phyloP scores from a whole-genome alignment of 2,113 vertebrate genomes.

The Acanthochromis polyacanthus region DNA sequence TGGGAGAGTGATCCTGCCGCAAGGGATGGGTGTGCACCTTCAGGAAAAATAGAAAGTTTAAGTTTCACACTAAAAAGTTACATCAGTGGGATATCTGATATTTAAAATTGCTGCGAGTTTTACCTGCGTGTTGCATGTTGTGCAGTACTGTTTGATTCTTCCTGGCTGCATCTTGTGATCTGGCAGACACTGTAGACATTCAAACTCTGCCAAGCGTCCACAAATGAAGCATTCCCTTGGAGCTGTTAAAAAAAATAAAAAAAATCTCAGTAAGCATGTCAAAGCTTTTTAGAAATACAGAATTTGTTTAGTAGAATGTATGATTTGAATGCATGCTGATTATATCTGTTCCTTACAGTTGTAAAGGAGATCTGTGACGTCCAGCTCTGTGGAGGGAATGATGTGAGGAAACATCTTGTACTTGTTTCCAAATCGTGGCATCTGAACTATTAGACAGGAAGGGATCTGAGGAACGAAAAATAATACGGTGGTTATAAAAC shows the following conservation, averaged over 20 bases:
- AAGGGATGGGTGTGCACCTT: conserved; percentile 82
- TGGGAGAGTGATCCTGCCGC: conserved; percentile 72
- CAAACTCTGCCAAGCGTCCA: conserved; percentile 75
- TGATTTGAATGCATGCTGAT: background rate
- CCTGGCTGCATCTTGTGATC: conserved; percentile 84
- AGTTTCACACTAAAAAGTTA: background rate
- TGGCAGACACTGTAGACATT: conserved; percentile 83
- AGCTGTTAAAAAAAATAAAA: conserved; percentile 66
- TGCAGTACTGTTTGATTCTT: conserved; percentile 83
- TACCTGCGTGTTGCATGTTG: conserved; percentile 83
- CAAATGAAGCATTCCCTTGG: conserved; percentile 84
- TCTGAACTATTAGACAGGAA: conserved; percentile 86
- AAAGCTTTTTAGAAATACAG: background rate
- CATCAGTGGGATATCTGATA: background rate
- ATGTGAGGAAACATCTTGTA: conserved; percentile 89
- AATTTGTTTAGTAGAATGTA: background rate
- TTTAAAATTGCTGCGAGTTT: background rate
- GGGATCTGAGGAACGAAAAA: conserved; percentile 75
- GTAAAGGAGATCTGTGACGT: conserved; percentile 84
- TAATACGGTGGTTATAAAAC: background rate
- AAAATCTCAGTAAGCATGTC: background rate
- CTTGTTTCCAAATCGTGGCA: conserved; percentile 88
- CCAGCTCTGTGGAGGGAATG: conserved; percentile 86
- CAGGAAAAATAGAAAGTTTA: background rate
- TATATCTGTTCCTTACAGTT: conserved; percentile 75